phyloP scores from a whole-genome alignment of 1,140 invertebrate species.

The Neodiprion lecontei region DNA sequence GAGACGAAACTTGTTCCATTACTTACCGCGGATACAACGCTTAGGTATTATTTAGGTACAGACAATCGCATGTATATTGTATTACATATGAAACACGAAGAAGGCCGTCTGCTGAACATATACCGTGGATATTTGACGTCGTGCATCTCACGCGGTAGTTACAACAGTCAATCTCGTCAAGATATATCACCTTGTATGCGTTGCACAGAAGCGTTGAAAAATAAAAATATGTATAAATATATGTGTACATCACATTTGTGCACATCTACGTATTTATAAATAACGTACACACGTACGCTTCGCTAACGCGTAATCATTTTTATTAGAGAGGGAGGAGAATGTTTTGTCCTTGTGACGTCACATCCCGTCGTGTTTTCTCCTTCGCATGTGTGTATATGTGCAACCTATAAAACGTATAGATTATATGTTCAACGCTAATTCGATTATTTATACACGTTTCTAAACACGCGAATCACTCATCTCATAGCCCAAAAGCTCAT shows the following conservation, averaged over 20 bases:
- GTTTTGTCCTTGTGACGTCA: conserved; percentile 50
- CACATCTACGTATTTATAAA: background rate
- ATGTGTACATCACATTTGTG: conserved; percentile 11
- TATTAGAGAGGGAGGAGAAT: conserved; percentile 38
- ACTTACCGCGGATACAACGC: no score
- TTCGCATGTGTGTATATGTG: background rate
- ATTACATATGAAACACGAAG: background rate
- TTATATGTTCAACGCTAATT: no score
- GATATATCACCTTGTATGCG: background rate
- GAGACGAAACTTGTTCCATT: no score
- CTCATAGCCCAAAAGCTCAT: no score
- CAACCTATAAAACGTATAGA: background rate
- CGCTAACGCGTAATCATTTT: conserved; percentile 19
- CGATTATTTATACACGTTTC: no score
- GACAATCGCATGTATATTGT: no score
- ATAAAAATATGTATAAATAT: conserved; percentile 16
- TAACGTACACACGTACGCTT: background rate
- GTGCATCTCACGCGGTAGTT: background rate
- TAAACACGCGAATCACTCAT: no score
- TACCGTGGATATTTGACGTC: background rate
- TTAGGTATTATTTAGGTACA: no score
- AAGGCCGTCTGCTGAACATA: background rate
- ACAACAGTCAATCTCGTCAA: background rate
- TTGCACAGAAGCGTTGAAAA: no score
- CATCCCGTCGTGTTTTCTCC: conserved; percentile 46